Base-by-base conservation (phyloP, 2,113 vertebrate genomes). In the Quiscalus mexicanus region DNA sequence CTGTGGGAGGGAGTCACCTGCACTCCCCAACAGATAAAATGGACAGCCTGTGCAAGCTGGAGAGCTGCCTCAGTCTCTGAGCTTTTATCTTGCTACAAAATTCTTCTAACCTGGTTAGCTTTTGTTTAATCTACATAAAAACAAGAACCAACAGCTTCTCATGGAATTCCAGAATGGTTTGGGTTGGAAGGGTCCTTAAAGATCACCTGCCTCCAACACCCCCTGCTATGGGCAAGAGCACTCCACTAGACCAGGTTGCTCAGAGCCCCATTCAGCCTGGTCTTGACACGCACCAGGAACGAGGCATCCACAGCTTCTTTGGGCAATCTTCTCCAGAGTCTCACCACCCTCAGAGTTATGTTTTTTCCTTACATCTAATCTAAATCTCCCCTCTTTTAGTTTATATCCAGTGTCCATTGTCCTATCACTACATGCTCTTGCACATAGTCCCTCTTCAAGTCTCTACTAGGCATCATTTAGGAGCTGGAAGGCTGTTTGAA, bases 1-100 rank as follows among this genome's bases (percentile, higher is more conserved):
- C 15, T 47, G 15, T 0, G 0, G 5, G 25, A 79, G 4, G 10
- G 12, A 13, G 6, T 52, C 1, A 2, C 22, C 18, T 64, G 27
- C 28, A 37, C 5, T n/a, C 12, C 16, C n/a, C 52, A 84, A 7
- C 7, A 63, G 19, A 19, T 8, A 50, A 1, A 55, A 25, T 4
- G 52, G 16, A 10, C 15, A 53, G 20, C 25, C 33, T 2, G 0
- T 23, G 31, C 13, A 58, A 58, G 20, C 9, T 44, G 53, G 77
- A 71, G 31, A 33, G 6, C 37, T 85, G 33, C 11, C 39, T 79
- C 11, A 17, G 44, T 15, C n/a, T 83, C 33, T 47, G 45, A 41
- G 27, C 0, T 1, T 50, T 53, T 39, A 65, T 50, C 12, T 65
- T 2, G 1, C 45, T 55, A 59, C 17, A 63, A 63, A 69, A 67